Base-by-base conservation (phyloP, 2,888 invertebrate genomes). In the Cephus nigrinus region DNA sequence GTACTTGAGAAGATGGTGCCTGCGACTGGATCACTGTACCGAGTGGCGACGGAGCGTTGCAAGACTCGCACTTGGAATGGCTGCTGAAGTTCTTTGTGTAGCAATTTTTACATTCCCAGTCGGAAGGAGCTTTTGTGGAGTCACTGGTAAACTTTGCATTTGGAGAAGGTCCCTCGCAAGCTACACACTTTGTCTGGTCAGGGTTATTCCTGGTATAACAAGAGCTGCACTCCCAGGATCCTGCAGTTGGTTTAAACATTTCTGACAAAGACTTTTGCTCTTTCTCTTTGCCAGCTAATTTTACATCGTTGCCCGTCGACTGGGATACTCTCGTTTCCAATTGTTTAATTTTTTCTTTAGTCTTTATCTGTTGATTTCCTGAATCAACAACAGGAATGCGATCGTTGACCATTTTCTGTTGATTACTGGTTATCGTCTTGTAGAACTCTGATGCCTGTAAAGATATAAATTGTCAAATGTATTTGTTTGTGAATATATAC, bases 191-290 rank as follows among this genome's bases (percentile, higher is more conserved):
- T 0, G 87, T 80, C 1, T 88, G 91, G 77, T 91, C 92, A 23
- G 92, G 92, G 1, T 93, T 92, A 88, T 96, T 96, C 77, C 92
- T 93, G 4, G 94, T 93, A 84, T 95, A 95, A 88, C 97, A 97
- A 36, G 90, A 92, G 76, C 93, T 92, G 85, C 96, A 96, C 83
- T 93, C 93, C 95, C 96, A 96, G 75, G 94, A 93, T 12, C 95
- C 95, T 23, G 91, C 88, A 88, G 94, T 93, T 3, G 94, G 93
- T 88, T 95, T 95, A 85, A 95, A 95, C 31, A 92, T 30, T 78
- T 88, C 87, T 4, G 84, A 80, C 34, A 87, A 80, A 1, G 84
- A 79, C 12, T 69, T 11, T 30, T 84, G 80, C 11, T 71, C 33
- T 31, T 84, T 80, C 11, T 69, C 33, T 33, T 83, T 80, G 4